Evolutionary conservation across 2,888 invertebrate genomes (phyloP).

Genomic region (Beris chalybata): DNA sequence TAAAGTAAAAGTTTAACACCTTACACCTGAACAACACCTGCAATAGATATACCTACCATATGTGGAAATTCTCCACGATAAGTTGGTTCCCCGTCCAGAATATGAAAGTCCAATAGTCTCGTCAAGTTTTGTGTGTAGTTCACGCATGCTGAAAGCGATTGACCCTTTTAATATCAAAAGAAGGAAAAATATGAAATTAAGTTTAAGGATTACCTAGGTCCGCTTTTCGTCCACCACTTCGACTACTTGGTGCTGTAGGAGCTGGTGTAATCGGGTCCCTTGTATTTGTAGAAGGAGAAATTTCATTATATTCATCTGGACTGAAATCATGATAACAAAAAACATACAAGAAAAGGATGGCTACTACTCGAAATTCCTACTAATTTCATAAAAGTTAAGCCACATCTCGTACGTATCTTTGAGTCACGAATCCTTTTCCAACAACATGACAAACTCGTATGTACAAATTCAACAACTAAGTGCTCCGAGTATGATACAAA

Average conservation of each 20-base stretch:
- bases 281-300: slow-evolving; percentile 20
- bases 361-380: not conserved
- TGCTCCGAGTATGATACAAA: too few species aligned
- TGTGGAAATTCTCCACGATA: slow-evolving; percentile 49
- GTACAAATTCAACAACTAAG: too few species aligned
- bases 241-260: slow-evolving; percentile 1
- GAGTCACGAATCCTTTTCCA: too few species aligned
- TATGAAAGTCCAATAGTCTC: slow-evolving; percentile 42
- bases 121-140: not conserved
- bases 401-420: too few species aligned
- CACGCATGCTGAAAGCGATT: not conserved
- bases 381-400: not conserved
- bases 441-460: too few species aligned
- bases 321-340: not conserved
- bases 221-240: slow-evolving; percentile 12
- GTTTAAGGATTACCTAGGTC: slow-evolving; percentile 3
- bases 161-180: not conserved
- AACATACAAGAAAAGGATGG: slow-evolving; percentile 4
- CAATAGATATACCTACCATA: slow-evolving; percentile 43
- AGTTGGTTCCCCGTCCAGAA: slow-evolving; percentile 47
- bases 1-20: not conserved
- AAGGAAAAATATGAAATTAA: not conserved
- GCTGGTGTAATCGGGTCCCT: slow-evolving; percentile 1
- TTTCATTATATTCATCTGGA: slow-evolving; percentile 23
- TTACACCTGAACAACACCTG: too few species aligned